Conservation (phyloP, 1,140 invertebrate genomes). For the Chelonus insularis region DNA sequence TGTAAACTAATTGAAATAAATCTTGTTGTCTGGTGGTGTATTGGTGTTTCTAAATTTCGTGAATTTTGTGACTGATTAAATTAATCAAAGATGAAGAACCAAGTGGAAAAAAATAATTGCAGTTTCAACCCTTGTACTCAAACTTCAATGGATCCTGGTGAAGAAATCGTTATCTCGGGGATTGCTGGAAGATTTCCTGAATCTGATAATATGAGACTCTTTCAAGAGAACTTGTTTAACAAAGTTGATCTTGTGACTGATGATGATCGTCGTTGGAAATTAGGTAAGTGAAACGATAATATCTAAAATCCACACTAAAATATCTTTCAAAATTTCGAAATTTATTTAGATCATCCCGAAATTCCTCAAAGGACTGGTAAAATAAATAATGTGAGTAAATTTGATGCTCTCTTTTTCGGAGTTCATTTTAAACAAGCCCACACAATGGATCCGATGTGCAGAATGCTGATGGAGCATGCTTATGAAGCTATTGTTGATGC, state of each 20-base stretch:
- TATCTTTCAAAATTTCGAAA: too few species aligned
- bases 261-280: constrained; percentile 76
- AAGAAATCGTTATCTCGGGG: constrained; percentile 82
- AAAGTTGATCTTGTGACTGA: constrained; percentile 81
- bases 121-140: constrained; percentile 23
- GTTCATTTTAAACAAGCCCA: constrained; percentile 83
- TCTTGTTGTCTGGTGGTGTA: too few species aligned
- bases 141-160: constrained; percentile 56
- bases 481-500: constrained; percentile 91
- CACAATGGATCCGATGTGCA: constrained; percentile 85
- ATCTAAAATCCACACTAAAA: too few species aligned
- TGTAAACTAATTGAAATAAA: too few species aligned
- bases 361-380: constrained; percentile 78
- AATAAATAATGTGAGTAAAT: constrained; percentile 77
- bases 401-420: constrained; percentile 82
- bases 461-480: constrained; percentile 80
- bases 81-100: background rate
- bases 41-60: too few species aligned
- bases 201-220: constrained; percentile 76
- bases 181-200: constrained; percentile 87
- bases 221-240: constrained; percentile 75
- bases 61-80: background rate
- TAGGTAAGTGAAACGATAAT: constrained; percentile 54
- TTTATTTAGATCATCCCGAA: constrained; percentile 64
- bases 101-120: constrained; percentile 2